Evolutionary conservation across 2,888 invertebrate genomes (phyloP).

Genomic region (Sinhomidia bicolor): DNA sequence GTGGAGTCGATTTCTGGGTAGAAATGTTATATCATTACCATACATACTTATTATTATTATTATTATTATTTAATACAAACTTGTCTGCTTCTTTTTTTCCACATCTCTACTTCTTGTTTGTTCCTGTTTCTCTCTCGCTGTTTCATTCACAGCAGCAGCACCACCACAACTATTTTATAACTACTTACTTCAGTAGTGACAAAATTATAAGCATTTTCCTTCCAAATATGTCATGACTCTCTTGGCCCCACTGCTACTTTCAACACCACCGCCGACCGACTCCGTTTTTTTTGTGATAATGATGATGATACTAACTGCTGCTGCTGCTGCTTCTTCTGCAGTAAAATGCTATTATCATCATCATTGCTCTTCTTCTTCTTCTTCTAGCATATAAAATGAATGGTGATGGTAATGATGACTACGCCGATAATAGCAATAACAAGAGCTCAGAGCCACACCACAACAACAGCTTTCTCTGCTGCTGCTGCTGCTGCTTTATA

Average conservation of each 20-base stretch:
- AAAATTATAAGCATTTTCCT: constrained; percentile 50
- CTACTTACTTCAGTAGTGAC: background rate
- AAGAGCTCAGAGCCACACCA: background rate
- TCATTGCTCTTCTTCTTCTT: background rate
- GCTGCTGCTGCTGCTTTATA: too few species aligned
- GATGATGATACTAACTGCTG: too few species aligned
- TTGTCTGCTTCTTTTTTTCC: too few species aligned
- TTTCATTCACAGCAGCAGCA: constrained; percentile 5
- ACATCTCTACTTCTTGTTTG: background rate
- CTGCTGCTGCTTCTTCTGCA: background rate
- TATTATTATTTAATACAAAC: constrained; percentile 15
- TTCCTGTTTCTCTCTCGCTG: background rate
- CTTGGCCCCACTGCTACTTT: constrained; percentile 12
- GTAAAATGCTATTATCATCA: background rate
- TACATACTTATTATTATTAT: background rate
- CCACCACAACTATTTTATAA: too few species aligned
- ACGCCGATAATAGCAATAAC: background rate
- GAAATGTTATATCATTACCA: too few species aligned
- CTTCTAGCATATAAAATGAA: background rate
- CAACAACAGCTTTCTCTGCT: background rate
- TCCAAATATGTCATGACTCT: constrained; percentile 64
- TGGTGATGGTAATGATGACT: background rate
- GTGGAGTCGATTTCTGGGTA: constrained; percentile 57
- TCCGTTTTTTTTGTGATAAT: too few species aligned
- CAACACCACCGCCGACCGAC: too few species aligned